Evolutionary conservation across 2,888 invertebrate genomes (phyloP).

Genomic region (Macrosoma leucophasiata): DNA sequence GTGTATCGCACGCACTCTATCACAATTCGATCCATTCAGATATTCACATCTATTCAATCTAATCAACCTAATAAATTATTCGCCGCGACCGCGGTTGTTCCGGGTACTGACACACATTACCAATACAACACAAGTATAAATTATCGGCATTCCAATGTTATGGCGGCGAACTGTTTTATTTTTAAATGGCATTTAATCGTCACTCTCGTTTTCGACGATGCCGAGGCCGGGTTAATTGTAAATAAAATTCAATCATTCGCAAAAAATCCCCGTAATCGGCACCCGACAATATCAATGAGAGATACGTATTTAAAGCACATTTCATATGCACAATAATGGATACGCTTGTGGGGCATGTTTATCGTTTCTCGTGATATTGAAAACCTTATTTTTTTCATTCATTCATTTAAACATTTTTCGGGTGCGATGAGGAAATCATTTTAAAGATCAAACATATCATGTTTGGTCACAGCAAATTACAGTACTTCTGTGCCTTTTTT

Average conservation of each 20-base stretch:
- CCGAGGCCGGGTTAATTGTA: slow-evolving; percentile 70
- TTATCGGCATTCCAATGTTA: slow-evolving; percentile 49
- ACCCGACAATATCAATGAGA: slow-evolving; percentile 64
- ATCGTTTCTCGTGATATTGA: slow-evolving; percentile 17
- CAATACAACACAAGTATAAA: slow-evolving; percentile 36
- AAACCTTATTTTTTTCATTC: too few relatives aligned
- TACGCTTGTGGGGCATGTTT: slow-evolving; percentile 31
- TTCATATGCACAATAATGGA: slow-evolving; percentile 38
- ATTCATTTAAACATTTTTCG: too few relatives aligned
- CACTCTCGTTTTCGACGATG: slow-evolving; percentile 65
- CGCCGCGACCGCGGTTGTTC: slow-evolving; percentile 14
- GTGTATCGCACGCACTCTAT: too few relatives aligned
- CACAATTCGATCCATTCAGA: too few relatives aligned
- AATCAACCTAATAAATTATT: slow-evolving; percentile 18
- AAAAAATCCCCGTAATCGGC: slow-evolving; percentile 69
- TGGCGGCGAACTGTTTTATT: slow-evolving; percentile 66
- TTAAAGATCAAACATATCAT: too few relatives aligned
- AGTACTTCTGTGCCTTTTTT: too few relatives aligned
- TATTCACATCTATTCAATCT: slow-evolving; percentile 20
- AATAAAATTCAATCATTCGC: slow-evolving; percentile 75
- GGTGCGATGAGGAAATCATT: too few relatives aligned
- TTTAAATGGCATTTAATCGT: slow-evolving; percentile 74
- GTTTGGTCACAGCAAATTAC: too few relatives aligned
- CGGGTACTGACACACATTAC: slow-evolving; percentile 23
- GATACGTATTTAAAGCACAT: slow-evolving; percentile 41